These are phyloP conservation scores for Sphaeramia orbicularis DNA, from an alignment of 2,797 vertebrate genomes.

Conservation along the genomic window DNA sequence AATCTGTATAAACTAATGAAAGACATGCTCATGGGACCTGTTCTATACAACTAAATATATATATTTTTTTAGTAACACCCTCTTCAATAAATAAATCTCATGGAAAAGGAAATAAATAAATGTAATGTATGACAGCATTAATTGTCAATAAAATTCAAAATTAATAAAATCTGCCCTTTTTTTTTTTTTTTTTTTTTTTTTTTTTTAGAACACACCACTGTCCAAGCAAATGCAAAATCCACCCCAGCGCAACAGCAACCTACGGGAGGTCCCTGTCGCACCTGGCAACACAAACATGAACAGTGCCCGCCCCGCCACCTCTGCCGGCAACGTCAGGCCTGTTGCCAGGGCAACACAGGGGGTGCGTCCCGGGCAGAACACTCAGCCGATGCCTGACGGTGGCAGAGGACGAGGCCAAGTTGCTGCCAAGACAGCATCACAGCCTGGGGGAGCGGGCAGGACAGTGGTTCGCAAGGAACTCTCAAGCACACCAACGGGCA, in stretches of 20 bases:
- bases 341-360: slow-evolving; percentile 77
- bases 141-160: no score
- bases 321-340: slow-evolving; percentile 87
- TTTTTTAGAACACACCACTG: slow-evolving; percentile 84
- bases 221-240: slow-evolving; percentile 87
- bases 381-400: slow-evolving; percentile 57
- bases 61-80: no score
- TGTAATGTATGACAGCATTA: neutral
- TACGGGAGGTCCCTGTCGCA: slow-evolving; percentile 94
- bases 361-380: slow-evolving; percentile 73
- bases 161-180: neutral
- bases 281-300: slow-evolving; percentile 86
- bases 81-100: neutral
- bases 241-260: slow-evolving; percentile 93
- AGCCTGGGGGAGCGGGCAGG: slow-evolving; percentile 67
- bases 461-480: slow-evolving; percentile 83
- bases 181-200: slow-evolving; percentile 23
- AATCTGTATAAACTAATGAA: slow-evolving; percentile 5
- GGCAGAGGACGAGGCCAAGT: slow-evolving; percentile 78
- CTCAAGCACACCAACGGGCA: slow-evolving; percentile 41
- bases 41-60: no score
- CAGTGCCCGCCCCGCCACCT: slow-evolving; percentile 77
- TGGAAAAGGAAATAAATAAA: neutral
- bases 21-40: neutral
- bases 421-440: slow-evolving; percentile 55